A percentile compares a stretch with the other conserved stretches of the same genome.
phyloP scores from a whole-genome alignment of 2,113 vertebrate species.

The Tyrannus savana region DNA sequence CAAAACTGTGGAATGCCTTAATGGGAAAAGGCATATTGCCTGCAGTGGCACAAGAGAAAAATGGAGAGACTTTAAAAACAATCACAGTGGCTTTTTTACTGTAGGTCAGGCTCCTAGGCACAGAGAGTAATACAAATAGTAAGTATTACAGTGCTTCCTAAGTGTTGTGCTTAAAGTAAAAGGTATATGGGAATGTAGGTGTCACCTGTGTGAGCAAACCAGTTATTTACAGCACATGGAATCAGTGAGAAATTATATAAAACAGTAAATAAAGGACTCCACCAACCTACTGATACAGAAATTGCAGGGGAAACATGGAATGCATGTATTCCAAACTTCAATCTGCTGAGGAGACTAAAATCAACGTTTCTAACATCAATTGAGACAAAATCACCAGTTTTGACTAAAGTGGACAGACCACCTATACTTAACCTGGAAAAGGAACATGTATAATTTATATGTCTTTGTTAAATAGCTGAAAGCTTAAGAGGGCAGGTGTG shows the following conservation, averaged over 20 bases:
- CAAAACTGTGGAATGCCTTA: not conserved
- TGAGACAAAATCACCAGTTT: not conserved
- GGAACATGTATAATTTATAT: not conserved
- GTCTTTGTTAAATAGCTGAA: not conserved
- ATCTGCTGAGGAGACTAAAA: not conserved
- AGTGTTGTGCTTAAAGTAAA: not conserved
- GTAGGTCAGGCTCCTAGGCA: not conserved
- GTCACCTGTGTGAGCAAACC: not conserved
- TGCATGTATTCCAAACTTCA: not conserved
- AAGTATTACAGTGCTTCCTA: not conserved
- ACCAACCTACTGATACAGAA: fast-evolving
- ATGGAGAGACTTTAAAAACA: not conserved
- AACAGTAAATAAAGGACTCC: not conserved
- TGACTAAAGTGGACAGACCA: not conserved
- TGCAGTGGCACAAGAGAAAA: not conserved
- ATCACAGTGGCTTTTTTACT: not conserved
- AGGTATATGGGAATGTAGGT: not conserved
- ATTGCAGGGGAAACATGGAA: not conserved
- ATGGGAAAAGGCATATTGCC: not conserved
- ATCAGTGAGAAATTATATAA: not conserved
- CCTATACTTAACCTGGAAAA: not conserved
- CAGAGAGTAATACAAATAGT: not conserved
- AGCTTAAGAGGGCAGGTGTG: not conserved
- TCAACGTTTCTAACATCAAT: not conserved
- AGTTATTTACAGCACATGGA: not conserved